Conservation (phyloP, 1,140 invertebrate genomes). For the Agrypnia vestita region DNA sequence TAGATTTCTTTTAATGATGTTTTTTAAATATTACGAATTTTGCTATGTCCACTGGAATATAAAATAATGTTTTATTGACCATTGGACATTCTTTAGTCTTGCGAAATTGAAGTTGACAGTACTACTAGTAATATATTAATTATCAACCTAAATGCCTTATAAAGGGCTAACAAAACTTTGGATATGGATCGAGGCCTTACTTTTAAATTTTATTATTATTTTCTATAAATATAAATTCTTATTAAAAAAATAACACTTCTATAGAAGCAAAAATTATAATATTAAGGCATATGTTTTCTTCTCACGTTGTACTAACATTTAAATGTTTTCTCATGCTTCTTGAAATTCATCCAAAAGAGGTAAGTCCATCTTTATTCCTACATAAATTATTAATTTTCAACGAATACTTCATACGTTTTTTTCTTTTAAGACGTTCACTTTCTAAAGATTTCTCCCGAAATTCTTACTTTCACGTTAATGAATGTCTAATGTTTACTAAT, state of each 20-base stretch:
- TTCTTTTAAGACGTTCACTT: not conserved
- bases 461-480: not conserved
- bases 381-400: conserved; percentile 9
- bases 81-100: too few relatives aligned
- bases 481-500: conserved; percentile 24
- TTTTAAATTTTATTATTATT: too few relatives aligned
- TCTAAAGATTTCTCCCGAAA: not conserved
- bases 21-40: too few relatives aligned
- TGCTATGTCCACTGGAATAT: too few relatives aligned
- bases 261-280: too few relatives aligned
- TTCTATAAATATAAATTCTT: not conserved
- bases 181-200: too few relatives aligned
- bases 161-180: too few relatives aligned
- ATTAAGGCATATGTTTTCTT: not conserved
- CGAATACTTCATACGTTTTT: not conserved
- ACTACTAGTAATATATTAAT: too few relatives aligned
- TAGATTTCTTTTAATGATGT: too few relatives aligned
- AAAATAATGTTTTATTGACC: too few relatives aligned
- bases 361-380: conserved; percentile 20
- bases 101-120: too few relatives aligned
- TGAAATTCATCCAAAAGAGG: conserved; percentile 1
- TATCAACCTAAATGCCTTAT: too few relatives aligned
- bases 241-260: not conserved
- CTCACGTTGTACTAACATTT: conserved; percentile 25
- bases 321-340: conserved; percentile 32